Base-by-base conservation (phyloP, 2,797 vertebrate species). In the Acipenser oxyrinchus region DNA sequence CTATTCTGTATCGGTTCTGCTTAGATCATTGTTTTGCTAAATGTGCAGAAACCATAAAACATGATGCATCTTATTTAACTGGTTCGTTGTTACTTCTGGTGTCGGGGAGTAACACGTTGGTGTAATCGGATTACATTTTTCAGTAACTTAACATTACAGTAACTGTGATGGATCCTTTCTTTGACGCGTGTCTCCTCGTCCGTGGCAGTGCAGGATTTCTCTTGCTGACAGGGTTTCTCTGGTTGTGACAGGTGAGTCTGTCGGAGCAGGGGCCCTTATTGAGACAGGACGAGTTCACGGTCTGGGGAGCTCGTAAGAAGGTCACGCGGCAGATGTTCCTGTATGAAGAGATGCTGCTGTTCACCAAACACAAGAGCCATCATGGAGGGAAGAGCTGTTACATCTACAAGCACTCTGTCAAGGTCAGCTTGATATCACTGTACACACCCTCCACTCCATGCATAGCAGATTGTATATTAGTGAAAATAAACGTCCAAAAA, bases 381-480 rank as follows among this genome's bases (percentile, higher is more conserved):
- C 78, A 83, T 10, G 83, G 87, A 0, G 90, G 87, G 7, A 80
- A 85, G 62, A 85, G 75, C 11, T 62, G 72, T 58, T 95, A 91
- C 76, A 89, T 85, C 78, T 93, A 88, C 82, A 96, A 96, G 68
- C 89, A 93, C 78, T 86, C 89, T 76, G 90, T 95, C 76, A 94
- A 93, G 92, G 94, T 95, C 77, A 63, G 67, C 37, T 37, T 37
- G 1, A 37, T 37, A 37, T 37, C 37, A 15, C 50, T 55, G 61
- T 7, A 55, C 66, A 51, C 57, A 58, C 23, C 50, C 51, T 10
- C 9, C 49, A 66, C 37, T 60, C 49, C 13, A 63, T 11, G 18
- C 48, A 58, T 10, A 68, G 51, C 13, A 5, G 11, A 6, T 23
- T 12, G 10, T 10, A 8, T 13, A 58, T 8, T 12, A 4, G 8